Conservation (phyloP, 1,140 invertebrate genomes). For the Drosophila truncata region DNA sequence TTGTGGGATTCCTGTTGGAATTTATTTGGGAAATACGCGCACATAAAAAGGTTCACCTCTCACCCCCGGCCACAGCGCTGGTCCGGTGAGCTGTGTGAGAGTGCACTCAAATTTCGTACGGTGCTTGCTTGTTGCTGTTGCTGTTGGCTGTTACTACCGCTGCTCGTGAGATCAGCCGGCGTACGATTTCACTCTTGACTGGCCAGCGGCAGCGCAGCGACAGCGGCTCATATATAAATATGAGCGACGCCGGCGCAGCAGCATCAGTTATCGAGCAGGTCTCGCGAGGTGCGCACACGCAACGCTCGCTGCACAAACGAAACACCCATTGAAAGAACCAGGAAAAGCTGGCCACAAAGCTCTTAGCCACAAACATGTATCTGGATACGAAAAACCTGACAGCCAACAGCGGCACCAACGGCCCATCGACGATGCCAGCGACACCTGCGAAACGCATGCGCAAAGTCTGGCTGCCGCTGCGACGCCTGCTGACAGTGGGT, state of each 20-base stretch:
- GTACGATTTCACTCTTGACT: constrained; percentile 82
- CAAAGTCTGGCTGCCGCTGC: constrained; percentile 75
- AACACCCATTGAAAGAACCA: constrained; percentile 14
- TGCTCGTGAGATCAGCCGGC: constrained; percentile 78
- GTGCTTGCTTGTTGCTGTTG: constrained; percentile 55
- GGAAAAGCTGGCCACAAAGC: constrained; percentile 43
- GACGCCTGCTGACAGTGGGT: constrained; percentile 69
- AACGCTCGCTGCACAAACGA: constrained; percentile 56
- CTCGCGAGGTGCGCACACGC: constrained; percentile 82
- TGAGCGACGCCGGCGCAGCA: constrained; percentile 77
- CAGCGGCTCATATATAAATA: constrained; percentile 82
- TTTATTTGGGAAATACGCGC: constrained; percentile 82
- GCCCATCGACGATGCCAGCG: constrained; percentile 22
- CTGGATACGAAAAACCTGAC: constrained; percentile 81
- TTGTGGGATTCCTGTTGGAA: constrained; percentile 82
- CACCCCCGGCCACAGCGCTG: constrained; percentile 16
- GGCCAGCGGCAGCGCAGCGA: constrained; percentile 73
- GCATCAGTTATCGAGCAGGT: constrained; percentile 84
- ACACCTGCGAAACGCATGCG: constrained; percentile 53
- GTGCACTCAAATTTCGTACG: constrained; percentile 83
- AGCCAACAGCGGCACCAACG: constrained; percentile 35
- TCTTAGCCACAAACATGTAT: constrained; percentile 60
- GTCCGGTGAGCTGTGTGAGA: constrained; percentile 67
- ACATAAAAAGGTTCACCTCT: constrained; percentile 64
- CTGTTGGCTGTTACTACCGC: constrained; percentile 12